phyloP scores from a whole-genome alignment of 1,140 invertebrate species.

The Drosophila chauvacae region DNA sequence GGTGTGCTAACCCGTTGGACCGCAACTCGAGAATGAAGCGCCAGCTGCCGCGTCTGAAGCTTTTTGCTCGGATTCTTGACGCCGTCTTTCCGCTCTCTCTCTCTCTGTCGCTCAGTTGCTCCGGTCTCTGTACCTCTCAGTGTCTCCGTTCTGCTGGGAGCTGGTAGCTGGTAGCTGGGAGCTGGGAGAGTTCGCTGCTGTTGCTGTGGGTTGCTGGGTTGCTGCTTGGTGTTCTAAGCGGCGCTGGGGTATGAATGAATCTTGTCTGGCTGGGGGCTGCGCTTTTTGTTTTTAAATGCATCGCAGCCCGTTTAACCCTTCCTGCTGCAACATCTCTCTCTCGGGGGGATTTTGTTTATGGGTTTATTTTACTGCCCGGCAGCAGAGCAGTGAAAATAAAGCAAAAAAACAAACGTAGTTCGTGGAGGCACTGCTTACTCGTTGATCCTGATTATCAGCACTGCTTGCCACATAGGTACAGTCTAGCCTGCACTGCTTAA shows the following conservation, averaged over 20 bases:
- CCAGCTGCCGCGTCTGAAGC: conserved; percentile 62
- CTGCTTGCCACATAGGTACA: not conserved
- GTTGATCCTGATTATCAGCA: not conserved
- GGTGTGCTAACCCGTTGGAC: conserved; percentile 62
- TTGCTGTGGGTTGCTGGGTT: conserved; percentile 28
- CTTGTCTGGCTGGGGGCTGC: conserved; percentile 45
- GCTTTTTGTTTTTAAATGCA: conserved; percentile 71
- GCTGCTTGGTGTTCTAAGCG: conserved; percentile 62
- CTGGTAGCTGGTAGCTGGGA: not conserved
- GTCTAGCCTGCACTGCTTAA: not conserved
- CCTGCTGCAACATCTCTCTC: conserved; percentile 2
- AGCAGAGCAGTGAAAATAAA: not conserved
- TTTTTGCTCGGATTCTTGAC: conserved; percentile 60
- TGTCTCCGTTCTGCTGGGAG: conserved; percentile 29
- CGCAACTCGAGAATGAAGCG: conserved; percentile 80
- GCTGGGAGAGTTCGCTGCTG: conserved; percentile 22
- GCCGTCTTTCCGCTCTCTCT: conserved; percentile 13
- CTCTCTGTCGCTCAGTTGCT: not conserved
- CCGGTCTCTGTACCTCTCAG: not conserved
- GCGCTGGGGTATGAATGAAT: conserved; percentile 77
- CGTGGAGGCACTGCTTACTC: not conserved
- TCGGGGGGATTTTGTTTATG: conserved; percentile 18
- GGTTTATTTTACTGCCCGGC: not conserved
- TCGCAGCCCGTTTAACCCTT: conserved; percentile 11
- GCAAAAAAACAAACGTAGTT: not conserved